A percentile compares a stretch with the other conserved stretches of the same genome.
Evolutionary conservation across 1,140 invertebrate genomes (phyloP).

Genomic region (Colletes latitarsis): DNA sequence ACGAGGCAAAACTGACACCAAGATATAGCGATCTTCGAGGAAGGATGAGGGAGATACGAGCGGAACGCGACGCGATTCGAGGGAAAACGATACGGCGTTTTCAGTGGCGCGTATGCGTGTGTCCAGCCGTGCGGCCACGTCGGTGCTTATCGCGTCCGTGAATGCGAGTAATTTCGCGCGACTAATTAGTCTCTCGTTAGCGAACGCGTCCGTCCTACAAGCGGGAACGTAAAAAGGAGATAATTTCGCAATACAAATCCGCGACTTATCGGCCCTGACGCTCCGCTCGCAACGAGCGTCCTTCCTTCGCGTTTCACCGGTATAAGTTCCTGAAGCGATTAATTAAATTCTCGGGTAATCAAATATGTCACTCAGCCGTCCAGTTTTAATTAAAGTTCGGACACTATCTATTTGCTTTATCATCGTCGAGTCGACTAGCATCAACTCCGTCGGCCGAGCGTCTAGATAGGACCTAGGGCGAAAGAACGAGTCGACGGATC

Average conservation of each 20-base stretch:
- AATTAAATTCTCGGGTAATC: constrained; percentile 82
- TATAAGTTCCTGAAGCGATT: constrained; percentile 77
- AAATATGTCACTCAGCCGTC: constrained; percentile 81
- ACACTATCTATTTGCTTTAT: constrained; percentile 82
- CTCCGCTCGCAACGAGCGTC: neutral
- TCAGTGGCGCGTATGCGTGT: constrained; percentile 14
- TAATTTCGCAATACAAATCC: constrained; percentile 73
- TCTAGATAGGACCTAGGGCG: constrained; percentile 31
- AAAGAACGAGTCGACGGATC: constrained; percentile 56
- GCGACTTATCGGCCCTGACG: constrained; percentile 72
- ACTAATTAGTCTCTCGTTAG: constrained; percentile 75
- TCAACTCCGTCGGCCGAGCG: constrained; percentile 30
- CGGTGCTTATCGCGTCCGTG: constrained; percentile 55
- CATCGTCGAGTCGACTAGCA: constrained; percentile 78
- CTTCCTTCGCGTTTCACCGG: constrained; percentile 21
- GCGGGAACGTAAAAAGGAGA: constrained; percentile 48
- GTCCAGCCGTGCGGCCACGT: constrained; percentile 12
- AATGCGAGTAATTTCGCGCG: constrained; percentile 65
- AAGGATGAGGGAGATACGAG: neutral
- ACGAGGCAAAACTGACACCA: neutral
- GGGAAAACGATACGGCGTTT: constrained; percentile 45
- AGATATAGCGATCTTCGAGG: neutral
- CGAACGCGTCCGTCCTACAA: constrained; percentile 52
- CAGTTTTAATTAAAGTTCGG: constrained; percentile 82
- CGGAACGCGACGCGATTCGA: neutral